A percentile compares a stretch with the other conserved stretches of the same genome.
Evolutionary conservation across 2,888 invertebrate genomes (phyloP).

Genomic region (Zygaena filipendulae): DNA sequence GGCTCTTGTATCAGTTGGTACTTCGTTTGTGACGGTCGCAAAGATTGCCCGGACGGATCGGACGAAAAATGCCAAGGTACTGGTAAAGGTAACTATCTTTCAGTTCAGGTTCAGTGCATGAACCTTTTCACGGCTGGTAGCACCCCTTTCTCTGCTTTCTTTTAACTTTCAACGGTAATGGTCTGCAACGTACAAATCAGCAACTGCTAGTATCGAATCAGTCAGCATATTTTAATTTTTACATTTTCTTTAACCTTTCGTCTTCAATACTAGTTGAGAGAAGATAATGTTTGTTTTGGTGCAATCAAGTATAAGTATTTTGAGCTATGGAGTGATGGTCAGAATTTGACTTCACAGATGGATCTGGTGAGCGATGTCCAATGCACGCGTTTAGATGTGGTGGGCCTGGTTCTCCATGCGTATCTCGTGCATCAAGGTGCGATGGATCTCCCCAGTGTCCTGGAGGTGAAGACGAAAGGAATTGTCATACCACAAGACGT

Average conservation of each 20-base stretch:
- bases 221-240: too few relatives aligned
- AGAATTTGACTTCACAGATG: constrained; percentile 24
- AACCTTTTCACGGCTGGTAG: too few relatives aligned
- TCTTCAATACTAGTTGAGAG: too few relatives aligned
- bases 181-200: neutral
- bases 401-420: constrained; percentile 73
- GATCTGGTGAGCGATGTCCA: constrained; percentile 70
- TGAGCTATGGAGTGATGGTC: neutral
- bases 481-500: constrained; percentile 69
- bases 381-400: constrained; percentile 78
- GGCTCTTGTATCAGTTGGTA: constrained; percentile 93
- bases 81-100: constrained; percentile 49
- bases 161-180: constrained; percentile 10
- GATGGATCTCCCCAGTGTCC: constrained; percentile 84
- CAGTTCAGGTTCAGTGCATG: too few relatives aligned
- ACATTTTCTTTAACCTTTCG: too few relatives aligned
- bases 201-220: too few relatives aligned
- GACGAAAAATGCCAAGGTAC: constrained; percentile 83
- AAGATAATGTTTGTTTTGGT: too few relatives aligned
- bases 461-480: constrained; percentile 79
- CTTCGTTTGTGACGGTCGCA: constrained; percentile 89
- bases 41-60: constrained; percentile 87
- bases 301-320: too few relatives aligned
- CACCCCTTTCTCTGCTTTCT: constrained; percentile 19
- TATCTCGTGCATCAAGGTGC: constrained; percentile 83